These are phyloP conservation scores for Onychomys leucogaster DNA, from an alignment of 2,797 vertebrate species.

Conservation along the genomic window DNA sequence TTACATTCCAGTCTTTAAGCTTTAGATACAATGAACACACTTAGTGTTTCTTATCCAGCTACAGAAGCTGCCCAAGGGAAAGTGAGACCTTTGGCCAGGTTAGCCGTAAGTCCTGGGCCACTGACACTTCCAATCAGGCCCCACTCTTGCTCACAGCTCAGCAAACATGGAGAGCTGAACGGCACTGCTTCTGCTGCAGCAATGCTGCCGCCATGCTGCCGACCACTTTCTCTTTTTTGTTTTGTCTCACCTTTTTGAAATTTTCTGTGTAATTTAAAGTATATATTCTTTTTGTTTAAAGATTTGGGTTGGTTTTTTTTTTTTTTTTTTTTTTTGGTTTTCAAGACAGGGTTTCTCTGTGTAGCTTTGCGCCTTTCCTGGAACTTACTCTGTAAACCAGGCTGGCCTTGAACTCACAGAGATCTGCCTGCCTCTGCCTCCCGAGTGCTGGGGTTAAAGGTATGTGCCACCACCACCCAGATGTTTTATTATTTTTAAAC, in stretches of 20 bases:
- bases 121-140: not conserved
- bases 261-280: not conserved
- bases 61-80: not conserved
- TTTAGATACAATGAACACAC: not conserved
- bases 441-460: too few species aligned
- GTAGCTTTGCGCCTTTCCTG: too few species aligned
- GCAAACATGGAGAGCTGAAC: not conserved
- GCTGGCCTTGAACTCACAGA: too few species aligned
- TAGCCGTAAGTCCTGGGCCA: not conserved
- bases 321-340: too few species aligned
- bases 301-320: too few species aligned
- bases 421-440: too few species aligned
- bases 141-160: not conserved
- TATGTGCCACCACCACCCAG: too few species aligned
- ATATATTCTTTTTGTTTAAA: not conserved
- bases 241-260: not conserved
- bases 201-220: not conserved
- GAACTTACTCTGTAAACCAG: too few species aligned
- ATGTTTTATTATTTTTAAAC: not conserved
- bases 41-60: conserved; percentile 13
- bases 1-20: not conserved
- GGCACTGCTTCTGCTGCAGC: not conserved
- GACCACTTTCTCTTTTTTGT: not conserved
- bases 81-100: not conserved
- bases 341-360: too few species aligned